Conservation (phyloP, 2,888 invertebrate genomes). For the Tanypteryx hageni region DNA sequence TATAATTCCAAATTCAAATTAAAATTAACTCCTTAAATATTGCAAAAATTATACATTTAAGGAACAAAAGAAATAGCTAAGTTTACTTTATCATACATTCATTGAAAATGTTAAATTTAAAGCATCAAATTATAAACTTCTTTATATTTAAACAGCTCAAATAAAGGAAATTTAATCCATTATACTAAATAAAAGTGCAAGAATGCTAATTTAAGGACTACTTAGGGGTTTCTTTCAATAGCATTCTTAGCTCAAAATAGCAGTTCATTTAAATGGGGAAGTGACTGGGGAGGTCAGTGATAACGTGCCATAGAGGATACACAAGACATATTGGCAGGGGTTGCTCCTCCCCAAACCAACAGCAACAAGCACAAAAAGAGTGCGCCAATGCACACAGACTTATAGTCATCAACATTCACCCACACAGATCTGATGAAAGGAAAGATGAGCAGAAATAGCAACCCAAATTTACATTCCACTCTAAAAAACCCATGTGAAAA, state of each 20-base stretch:
- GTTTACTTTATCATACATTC: neutral
- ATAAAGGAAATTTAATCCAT: neutral
- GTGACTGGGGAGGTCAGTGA: constrained; percentile 27
- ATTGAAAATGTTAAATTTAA: neutral
- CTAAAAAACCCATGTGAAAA: neutral
- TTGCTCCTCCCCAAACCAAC: constrained; percentile 41
- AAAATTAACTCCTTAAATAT: neutral
- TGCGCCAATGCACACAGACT: constrained; percentile 61
- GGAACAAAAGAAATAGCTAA: neutral
- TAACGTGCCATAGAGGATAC: constrained; percentile 46
- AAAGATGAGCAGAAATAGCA: constrained; percentile 30
- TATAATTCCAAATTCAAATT: neutral
- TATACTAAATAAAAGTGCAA: neutral
- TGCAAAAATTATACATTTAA: neutral
- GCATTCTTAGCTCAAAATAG: neutral
- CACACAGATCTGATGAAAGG: constrained; percentile 25
- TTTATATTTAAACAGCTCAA: neutral
- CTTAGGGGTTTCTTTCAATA: neutral
- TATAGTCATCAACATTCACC: constrained; percentile 60
- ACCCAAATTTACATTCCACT: constrained; percentile 1
- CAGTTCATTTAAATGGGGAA: constrained; percentile 4
- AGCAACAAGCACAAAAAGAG: constrained; percentile 60
- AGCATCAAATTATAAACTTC: neutral
- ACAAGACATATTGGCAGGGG: constrained; percentile 47
- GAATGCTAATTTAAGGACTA: neutral